Evolutionary conservation across 2,113 vertebrate species (phyloP).

Genomic region (Butorides virescens): DNA sequence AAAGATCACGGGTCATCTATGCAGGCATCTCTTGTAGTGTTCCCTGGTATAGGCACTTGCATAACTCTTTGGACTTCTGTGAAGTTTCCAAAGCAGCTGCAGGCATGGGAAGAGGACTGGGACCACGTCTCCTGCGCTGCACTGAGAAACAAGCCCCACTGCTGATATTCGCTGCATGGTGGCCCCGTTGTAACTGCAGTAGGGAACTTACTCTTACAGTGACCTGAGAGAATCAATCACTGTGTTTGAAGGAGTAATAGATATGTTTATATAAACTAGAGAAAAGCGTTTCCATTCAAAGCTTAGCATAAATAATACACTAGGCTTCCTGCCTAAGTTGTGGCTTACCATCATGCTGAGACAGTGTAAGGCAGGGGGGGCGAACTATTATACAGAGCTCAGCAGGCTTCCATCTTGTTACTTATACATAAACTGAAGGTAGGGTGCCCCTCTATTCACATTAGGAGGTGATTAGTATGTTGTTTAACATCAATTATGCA

Average conservation of each 20-base stretch:
- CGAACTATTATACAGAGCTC: not conserved
- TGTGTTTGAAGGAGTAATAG: not conserved
- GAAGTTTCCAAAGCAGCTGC: not conserved
- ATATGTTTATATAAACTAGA: slow-evolving; percentile 17
- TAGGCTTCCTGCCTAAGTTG: slow-evolving; percentile 21
- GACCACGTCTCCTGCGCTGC: rapidly evolving
- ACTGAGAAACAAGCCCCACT: rapidly evolving
- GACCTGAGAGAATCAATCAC: not conserved
- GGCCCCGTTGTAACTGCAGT: not conserved
- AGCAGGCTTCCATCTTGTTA: slow-evolving; percentile 43
- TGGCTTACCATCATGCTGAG: slow-evolving; percentile 28
- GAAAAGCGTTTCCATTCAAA: slow-evolving; percentile 24
- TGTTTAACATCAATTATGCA: slow-evolving; percentile 63
- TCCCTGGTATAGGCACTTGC: not conserved
- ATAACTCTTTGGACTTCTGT: not conserved
- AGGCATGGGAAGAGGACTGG: not conserved
- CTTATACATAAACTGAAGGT: slow-evolving; percentile 38
- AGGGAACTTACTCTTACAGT: not conserved
- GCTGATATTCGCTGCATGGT: rapidly evolving
- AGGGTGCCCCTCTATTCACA: not conserved
- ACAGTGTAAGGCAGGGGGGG: not conserved
- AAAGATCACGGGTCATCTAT: too few relatives aligned
- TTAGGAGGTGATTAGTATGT: slow-evolving; percentile 60
- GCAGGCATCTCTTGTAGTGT: not conserved
- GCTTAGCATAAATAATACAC: slow-evolving; percentile 50